Evolutionary conservation across 2,888 invertebrate species (phyloP), one percentile per base, ranked within the genome.

Genomic region (Ectemnius lituratus): DNA sequence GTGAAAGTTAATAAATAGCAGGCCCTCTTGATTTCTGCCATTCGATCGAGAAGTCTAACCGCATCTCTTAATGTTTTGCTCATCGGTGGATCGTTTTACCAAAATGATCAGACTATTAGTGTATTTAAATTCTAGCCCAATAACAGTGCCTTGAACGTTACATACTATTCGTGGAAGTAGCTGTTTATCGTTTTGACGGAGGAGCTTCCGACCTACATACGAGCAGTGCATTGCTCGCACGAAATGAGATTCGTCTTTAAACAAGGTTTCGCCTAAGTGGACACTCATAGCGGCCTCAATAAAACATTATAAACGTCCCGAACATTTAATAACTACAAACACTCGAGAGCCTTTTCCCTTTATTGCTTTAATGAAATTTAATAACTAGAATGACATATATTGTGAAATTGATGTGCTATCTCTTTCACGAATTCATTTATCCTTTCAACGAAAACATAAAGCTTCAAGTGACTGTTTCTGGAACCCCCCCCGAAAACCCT

Each of bases 1-100:
- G 61, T 37, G 49, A 69, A 70, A 45, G 60, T 65, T 59, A 73
- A 74, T 62, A 75, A 73, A 62, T 73, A 65, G 16, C 14, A 62
- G 13, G 20, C 20, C 46, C 47, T 23, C 37, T 57, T 16, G 4
- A 5, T 57, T 2, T 11, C n/a, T 11, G 20, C 11, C 18, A 11
- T 16, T 52, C 16, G n/a, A 52, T 52, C 16, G 14, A 14, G 2
- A 5, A 14, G 52, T 2, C 4, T 4, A 16, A 8, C 6, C 37
- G 37, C 37, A 37, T 37, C 52, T 52, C 52, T 4, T 6, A 14
- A 37, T 37, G 37, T 8, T 11, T 0, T 8, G 37, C 23, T 23
- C 23, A 23, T 3, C 23, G 23, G 2, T 23, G 23, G 23, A 47
- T 3, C 47, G 6, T 6, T 52, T 16, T 0, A 52, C 52, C 52